Conservation (phyloP, 2,113 vertebrate species). For the Sminthopsis crassicaudata region DNA sequence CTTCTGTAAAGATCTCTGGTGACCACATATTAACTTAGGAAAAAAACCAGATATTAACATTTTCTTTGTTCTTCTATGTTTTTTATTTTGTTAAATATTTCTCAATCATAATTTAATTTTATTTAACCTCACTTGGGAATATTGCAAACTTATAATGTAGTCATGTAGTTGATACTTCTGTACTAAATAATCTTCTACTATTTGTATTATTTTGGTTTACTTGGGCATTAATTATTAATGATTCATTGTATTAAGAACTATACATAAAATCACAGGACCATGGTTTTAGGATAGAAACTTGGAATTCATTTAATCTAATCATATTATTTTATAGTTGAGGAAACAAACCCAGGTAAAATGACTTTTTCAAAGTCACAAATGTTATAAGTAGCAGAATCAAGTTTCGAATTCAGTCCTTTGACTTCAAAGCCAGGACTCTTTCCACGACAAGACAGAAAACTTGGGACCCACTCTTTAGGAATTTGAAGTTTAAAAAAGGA, state of each 20-base stretch:
- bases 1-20: not conserved
- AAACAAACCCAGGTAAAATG: slow-evolving; percentile 13
- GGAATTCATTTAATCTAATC: not conserved
- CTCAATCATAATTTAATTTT: not conserved
- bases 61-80: not conserved
- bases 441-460: not conserved
- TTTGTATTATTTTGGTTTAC: slow-evolving; percentile 23
- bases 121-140: not conserved
- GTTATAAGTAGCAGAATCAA: not conserved
- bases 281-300: slow-evolving; percentile 8
- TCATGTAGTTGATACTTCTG: not conserved
- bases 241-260: not conserved
- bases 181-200: not conserved
- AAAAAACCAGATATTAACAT: not conserved
- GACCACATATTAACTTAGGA: not conserved
- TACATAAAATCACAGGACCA: slow-evolving; percentile 7
- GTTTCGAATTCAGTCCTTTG: slow-evolving; percentile 9
- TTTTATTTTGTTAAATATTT: not conserved
- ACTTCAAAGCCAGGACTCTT: slow-evolving; percentile 10
- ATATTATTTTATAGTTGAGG: not conserved
- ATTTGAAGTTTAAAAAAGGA: slow-evolving; percentile 4
- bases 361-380: not conserved
- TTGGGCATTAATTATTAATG: slow-evolving; percentile 8
- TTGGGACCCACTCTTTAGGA: not conserved
- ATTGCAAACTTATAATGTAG: not conserved